Conservation (phyloP, 2,888 invertebrate genomes). For the Metopia argyrocephala region DNA sequence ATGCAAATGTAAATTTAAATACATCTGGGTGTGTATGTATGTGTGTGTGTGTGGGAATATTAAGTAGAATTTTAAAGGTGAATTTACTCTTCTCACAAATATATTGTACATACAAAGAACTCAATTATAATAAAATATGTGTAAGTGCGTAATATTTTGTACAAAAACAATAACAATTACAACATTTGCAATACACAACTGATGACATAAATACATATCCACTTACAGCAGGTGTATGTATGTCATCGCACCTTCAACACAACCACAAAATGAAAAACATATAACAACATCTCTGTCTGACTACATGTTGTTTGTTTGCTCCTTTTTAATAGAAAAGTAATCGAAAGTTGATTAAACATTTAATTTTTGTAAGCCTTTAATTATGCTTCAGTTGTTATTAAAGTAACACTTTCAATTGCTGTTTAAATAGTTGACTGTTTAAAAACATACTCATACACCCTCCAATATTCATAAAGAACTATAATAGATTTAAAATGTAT, state of each 20-base stretch:
- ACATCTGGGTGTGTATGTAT: slow-evolving; percentile 5
- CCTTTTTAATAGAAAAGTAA: neutral
- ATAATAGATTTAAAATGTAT: no score
- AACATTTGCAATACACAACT: neutral
- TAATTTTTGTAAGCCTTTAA: neutral
- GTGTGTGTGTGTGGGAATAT: slow-evolving; percentile 16
- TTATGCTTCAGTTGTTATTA: neutral
- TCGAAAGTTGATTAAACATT: neutral
- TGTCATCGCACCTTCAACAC: neutral
- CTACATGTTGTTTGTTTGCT: neutral
- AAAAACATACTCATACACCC: neutral
- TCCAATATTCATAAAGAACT: neutral
- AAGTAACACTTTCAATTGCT: neutral
- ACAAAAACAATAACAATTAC: neutral
- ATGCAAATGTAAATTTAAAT: neutral
- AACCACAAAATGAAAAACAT: neutral
- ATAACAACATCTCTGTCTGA: no score
- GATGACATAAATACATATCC: neutral
- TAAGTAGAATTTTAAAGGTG: slow-evolving; percentile 36
- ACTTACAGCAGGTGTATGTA: neutral
- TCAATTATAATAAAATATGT: no score
- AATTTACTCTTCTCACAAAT: neutral
- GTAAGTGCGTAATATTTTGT: neutral
- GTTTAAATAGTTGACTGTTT: neutral
- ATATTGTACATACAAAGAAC: neutral